Percentiles rank a stretch among this genome's conserved stretches.
Evolutionary conservation across 1,140 invertebrate species (phyloP).

Genomic region (Acromyrmex charruanus): DNA sequence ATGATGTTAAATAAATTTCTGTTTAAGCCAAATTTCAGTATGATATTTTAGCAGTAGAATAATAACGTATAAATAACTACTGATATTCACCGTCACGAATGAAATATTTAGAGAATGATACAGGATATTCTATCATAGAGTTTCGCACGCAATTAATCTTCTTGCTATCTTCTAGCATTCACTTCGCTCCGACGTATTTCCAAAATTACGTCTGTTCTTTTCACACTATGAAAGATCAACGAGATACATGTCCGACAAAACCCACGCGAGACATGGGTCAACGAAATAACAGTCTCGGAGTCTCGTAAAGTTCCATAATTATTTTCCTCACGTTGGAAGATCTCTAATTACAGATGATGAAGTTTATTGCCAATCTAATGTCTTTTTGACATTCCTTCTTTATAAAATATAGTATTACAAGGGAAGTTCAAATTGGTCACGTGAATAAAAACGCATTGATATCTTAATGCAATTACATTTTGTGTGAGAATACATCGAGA

Average conservation of each 20-base stretch:
- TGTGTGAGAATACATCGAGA: not conserved
- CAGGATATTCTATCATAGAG: constrained; percentile 35
- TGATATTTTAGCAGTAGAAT: constrained; percentile 38
- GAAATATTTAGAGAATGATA: constrained; percentile 51
- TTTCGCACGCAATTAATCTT: constrained; percentile 59
- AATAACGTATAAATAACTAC: constrained; percentile 28
- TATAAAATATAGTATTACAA: not conserved
- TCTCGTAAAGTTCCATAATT: constrained; percentile 53
- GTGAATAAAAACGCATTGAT: not conserved
- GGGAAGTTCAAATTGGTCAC: not conserved
- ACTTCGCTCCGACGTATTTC: constrained; percentile 39
- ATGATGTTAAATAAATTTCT: not conserved
- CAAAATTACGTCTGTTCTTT: constrained; percentile 65
- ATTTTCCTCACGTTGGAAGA: constrained; percentile 24
- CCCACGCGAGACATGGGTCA: constrained; percentile 29
- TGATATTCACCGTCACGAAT: not conserved
- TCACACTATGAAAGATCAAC: constrained; percentile 47
- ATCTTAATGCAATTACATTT: not conserved
- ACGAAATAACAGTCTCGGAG: constrained; percentile 36
- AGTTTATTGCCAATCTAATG: not conserved
- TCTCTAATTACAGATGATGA: constrained; percentile 31
- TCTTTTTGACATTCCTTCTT: constrained; percentile 9
- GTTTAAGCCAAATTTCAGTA: not conserved
- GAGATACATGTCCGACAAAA: constrained; percentile 45
- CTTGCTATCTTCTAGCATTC: constrained; percentile 23